Evolutionary conservation across 2,888 invertebrate genomes (phyloP), one percentile per base, ranked within the genome.

Genomic region (Caenorhabditis sp.): DNA sequence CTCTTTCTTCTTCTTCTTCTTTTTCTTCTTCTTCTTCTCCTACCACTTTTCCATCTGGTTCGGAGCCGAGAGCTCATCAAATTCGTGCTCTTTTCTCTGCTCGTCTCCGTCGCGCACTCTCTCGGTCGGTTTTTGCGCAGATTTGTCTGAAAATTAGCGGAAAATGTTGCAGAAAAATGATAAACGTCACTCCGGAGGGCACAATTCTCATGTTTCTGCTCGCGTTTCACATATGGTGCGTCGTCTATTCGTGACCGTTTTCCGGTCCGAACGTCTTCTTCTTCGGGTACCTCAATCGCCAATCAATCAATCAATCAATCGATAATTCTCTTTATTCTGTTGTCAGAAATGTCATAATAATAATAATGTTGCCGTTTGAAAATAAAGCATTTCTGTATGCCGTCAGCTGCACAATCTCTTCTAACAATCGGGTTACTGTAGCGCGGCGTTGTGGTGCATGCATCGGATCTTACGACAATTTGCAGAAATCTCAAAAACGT

Each of bases 371-470:
- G 70, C 72, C 63, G 63, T 63, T 45, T 63, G 70, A 65, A 76
- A 76, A 76, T 76, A 76, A 76, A 76, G 76, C 76, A 65, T 45
- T 43, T 76, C 76, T 76, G 76, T 45, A 76, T 76, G 63, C 20
- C 24, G 70, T 65, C 17, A 70, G 76, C 76, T 43, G 39, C 53
- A 32, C 13, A 32, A 68, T 48, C 61, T 50, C 52, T 9, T 6
- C n/a, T n/a, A n/a, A n/a, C n/a, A n/a, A n/a, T n/a, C n/a, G n/a
- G n/a, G n/a, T n/a, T n/a, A n/a, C n/a, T n/a, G n/a, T n/a, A n/a
- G n/a, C n/a, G n/a, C n/a, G n/a, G n/a, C n/a, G n/a, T n/a, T n/a
- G n/a, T n/a, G n/a, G n/a, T n/a, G n/a, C n/a, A n/a, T n/a, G n/a
- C n/a, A n/a, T n/a, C n/a, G n/a, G n/a, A n/a, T n/a, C n/a, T n/a